Conservation (phyloP, 2,797 vertebrate species). For the Arrhamphus sclerolepis region DNA sequence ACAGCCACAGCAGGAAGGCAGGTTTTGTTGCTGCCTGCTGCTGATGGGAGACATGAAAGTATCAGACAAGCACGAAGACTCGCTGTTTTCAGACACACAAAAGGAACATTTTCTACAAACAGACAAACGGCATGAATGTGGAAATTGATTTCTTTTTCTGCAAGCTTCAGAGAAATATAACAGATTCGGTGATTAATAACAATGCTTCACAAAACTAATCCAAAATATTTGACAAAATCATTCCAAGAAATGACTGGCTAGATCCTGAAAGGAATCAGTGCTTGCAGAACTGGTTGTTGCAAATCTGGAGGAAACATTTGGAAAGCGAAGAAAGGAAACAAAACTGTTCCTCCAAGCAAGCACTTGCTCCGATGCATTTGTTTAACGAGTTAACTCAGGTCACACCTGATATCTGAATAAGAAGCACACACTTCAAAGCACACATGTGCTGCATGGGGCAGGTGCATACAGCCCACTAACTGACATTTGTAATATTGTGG, state of each 20-base stretch:
- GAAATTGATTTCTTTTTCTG: constrained; percentile 17
- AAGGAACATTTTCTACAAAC: constrained; percentile 9
- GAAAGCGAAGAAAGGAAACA: constrained; percentile 2
- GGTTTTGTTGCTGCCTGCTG: constrained; percentile 15
- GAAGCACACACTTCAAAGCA: constrained; percentile 21
- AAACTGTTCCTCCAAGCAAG: not conserved
- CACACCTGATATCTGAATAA: constrained; percentile 30
- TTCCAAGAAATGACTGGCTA: not conserved
- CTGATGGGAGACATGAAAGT: constrained; percentile 20
- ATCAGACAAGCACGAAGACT: constrained; percentile 19
- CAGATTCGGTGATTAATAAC: constrained; percentile 2
- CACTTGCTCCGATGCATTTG: not conserved
- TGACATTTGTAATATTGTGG: constrained; percentile 41
- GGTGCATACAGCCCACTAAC: constrained; percentile 32
- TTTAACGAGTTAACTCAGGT: constrained; percentile 29
- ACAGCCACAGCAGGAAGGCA: constrained; percentile 16
- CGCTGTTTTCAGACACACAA: constrained; percentile 15
- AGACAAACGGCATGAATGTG: constrained; percentile 8
- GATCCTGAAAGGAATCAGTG: not conserved
- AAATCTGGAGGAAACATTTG: constrained; percentile 1
- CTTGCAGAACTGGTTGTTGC: not conserved
- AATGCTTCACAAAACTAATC: constrained; percentile 5
- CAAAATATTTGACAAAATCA: not conserved
- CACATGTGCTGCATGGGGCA: constrained; percentile 28
- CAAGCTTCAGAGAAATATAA: not conserved